Percentiles rank a stretch among this genome's conserved stretches.
Conservation (phyloP, 2,888 invertebrate genomes). For the Eupithecia abbreviata region DNA sequence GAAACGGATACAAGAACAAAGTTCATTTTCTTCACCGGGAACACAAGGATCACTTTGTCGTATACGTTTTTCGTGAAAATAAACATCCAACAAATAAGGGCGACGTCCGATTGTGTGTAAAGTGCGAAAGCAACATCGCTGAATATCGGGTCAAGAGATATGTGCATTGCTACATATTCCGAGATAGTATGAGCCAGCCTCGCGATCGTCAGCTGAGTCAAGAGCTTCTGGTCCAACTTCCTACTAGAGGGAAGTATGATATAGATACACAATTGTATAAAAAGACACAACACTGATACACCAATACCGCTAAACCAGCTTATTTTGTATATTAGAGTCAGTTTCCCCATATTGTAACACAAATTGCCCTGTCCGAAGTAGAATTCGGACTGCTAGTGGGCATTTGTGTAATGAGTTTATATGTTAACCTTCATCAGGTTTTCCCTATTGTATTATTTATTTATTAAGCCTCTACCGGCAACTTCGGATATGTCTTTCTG, state of each 20-base stretch:
- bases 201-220: slow-evolving; percentile 23
- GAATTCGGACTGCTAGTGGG: background rate
- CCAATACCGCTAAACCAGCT: slow-evolving; percentile 58
- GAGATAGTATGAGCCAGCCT: background rate
- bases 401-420: background rate
- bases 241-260: slow-evolving; percentile 21
- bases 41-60: slow-evolving; percentile 66
- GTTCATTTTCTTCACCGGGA: slow-evolving; percentile 49
- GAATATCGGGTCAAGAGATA: background rate
- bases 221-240: slow-evolving; percentile 26
- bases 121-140: slow-evolving; percentile 19
- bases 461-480: background rate
- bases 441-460: background rate
- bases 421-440: background rate
- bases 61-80: slow-evolving; percentile 68
- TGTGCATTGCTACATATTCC: background rate
- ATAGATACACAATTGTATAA: slow-evolving; percentile 24
- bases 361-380: background rate
- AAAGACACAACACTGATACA: slow-evolving; percentile 45
- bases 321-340: slow-evolving; percentile 5
- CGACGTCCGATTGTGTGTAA: slow-evolving; percentile 59
- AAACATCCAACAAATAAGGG: slow-evolving; percentile 65
- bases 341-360: slow-evolving; percentile 2
- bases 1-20: slow-evolving; percentile 47
- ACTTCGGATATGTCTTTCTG: background rate